Percentiles rank a stretch among this genome's conserved stretches.
Conservation (phyloP, 2,797 vertebrate species). For the Odontamblyopus rebecca region DNA sequence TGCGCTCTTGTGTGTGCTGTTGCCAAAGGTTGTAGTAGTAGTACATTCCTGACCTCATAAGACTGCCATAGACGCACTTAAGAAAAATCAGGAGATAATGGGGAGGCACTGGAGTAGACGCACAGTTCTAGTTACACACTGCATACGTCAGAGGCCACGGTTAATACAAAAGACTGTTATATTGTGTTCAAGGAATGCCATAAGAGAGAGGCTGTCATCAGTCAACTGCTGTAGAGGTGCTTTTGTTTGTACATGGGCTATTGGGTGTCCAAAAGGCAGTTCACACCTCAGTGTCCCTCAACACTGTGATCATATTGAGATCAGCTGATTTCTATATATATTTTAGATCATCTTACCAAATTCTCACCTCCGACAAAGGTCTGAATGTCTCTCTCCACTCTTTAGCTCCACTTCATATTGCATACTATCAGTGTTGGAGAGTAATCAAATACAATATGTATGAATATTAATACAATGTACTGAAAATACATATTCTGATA, state of each 20-base stretch:
- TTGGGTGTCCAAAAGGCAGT: neutral
- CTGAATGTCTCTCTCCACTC: too few relatives aligned
- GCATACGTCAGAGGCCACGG: conserved; percentile 27
- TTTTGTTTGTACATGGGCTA: neutral
- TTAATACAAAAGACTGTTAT: conserved; percentile 11
- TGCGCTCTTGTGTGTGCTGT: conserved; percentile 10
- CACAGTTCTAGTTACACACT: conserved; percentile 7
- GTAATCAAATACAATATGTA: too few relatives aligned
- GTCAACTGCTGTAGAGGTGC: neutral
- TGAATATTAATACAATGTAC: too few relatives aligned
- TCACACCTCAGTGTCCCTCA: too few relatives aligned
- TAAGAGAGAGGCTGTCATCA: neutral
- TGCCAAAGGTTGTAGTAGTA: conserved; percentile 21
- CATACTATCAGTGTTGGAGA: too few relatives aligned
- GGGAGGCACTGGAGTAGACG: conserved; percentile 3
- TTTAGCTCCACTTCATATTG: too few relatives aligned
- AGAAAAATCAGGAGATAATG: conserved; percentile 13
- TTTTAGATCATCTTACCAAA: too few relatives aligned
- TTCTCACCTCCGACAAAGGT: too few relatives aligned
- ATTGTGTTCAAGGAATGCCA: conserved; percentile 5
- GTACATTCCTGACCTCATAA: conserved; percentile 14
- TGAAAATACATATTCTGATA: too few relatives aligned
- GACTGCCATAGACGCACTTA: conserved; percentile 5
- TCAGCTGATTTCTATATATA: too few relatives aligned
- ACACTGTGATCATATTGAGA: too few relatives aligned